These are phyloP conservation scores for Anser brachyrhynchus DNA, from an alignment of 2,113 vertebrate genomes.

Conservation along the genomic window DNA sequence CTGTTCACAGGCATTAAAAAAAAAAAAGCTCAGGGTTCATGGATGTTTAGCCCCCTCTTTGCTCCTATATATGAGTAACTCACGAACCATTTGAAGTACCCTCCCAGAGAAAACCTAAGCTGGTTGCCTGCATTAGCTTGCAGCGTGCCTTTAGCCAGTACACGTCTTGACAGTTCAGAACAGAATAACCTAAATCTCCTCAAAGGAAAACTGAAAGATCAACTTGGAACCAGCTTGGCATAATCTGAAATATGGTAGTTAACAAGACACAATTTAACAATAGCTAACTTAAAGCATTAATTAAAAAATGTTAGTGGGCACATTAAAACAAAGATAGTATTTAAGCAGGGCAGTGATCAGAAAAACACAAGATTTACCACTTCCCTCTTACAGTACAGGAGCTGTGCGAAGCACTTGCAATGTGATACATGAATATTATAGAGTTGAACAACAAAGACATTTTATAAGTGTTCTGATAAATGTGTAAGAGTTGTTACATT, in stretches of 20 bases:
- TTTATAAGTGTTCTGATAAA: neutral
- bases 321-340: constrained; percentile 52
- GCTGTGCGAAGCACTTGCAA: constrained; percentile 42
- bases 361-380: constrained; percentile 45
- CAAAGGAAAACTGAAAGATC: neutral
- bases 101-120: neutral
- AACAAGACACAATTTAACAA: neutral
- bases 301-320: constrained; percentile 58
- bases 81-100: accelerated
- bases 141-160: accelerated
- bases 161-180: neutral
- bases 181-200: neutral
- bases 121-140: accelerated
- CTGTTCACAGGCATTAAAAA: neutral
- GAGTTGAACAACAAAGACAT: neutral
- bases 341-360: constrained; percentile 54
- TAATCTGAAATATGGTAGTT: constrained; percentile 9
- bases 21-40: neutral
- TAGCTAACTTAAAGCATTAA: constrained; percentile 39
- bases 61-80: neutral
- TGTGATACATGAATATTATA: constrained; percentile 2
- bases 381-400: neutral
- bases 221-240: neutral
- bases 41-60: neutral
- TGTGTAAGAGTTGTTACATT: too few relatives aligned